Percentiles rank a stretch among this genome's conserved stretches.
phyloP scores from a whole-genome alignment of 2,797 vertebrate genomes.

The Hemitrygon akajei region DNA sequence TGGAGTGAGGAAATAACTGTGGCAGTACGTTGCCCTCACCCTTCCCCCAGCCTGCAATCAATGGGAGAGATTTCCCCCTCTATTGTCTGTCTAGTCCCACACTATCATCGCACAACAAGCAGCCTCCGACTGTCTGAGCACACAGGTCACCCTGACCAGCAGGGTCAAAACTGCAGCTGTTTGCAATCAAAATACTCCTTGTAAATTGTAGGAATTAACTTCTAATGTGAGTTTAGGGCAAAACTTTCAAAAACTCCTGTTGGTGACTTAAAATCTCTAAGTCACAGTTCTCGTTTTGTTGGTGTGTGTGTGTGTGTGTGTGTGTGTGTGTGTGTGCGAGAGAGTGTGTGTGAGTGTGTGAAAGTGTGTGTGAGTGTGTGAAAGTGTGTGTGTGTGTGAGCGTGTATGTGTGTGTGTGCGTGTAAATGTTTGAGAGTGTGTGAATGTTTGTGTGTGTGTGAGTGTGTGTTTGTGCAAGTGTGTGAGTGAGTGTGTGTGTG shows the following conservation, averaged over 20 bases:
- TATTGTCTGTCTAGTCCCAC: slow-evolving; percentile 34
- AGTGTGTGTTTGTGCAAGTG: too few relatives aligned
- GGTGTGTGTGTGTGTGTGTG: not conserved
- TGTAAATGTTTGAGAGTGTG: too few relatives aligned
- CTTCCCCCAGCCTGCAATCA: not conserved
- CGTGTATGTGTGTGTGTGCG: too few relatives aligned
- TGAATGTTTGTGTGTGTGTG: too few relatives aligned
- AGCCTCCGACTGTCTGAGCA: slow-evolving; percentile 23
- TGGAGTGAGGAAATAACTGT: slow-evolving; percentile 18
- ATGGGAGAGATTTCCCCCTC: slow-evolving; percentile 23
- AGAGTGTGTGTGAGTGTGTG: too few relatives aligned
- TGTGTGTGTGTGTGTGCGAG: not conserved
- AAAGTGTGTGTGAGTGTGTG: too few relatives aligned
- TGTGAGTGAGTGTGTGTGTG: too few relatives aligned
- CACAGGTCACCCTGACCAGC: slow-evolving; percentile 20
- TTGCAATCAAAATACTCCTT: slow-evolving; percentile 25
- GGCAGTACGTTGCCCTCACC: not conserved
- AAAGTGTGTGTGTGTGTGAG: too few relatives aligned
- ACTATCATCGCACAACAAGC: slow-evolving; percentile 30
- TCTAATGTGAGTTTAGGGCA: not conserved
- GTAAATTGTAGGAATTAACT: slow-evolving; percentile 30
- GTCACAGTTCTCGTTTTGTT: not conserved
- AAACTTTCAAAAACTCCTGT: slow-evolving; percentile 11
- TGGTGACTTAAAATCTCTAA: not conserved
- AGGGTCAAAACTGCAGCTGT: slow-evolving; percentile 30